Evolutionary conservation across 2,888 invertebrate genomes (phyloP), one percentile per base, ranked within the genome.

Genomic region (Cabera pusaria): DNA sequence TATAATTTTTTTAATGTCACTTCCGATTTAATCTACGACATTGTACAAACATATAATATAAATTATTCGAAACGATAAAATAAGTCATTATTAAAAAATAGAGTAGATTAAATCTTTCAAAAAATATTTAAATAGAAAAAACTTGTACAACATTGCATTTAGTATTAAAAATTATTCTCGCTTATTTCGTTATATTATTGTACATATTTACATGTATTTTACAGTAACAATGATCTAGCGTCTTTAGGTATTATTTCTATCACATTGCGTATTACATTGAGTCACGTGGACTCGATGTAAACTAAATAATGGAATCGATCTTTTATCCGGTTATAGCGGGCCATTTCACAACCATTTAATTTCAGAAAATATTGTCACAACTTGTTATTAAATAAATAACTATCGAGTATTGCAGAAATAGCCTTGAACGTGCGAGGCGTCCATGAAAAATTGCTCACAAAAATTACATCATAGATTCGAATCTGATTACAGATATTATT

Each of bases 171-270:
- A 54, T 60, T 79, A 81, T 77, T 71, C 64, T 85, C 57, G 80
- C 77, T 83, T 84, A 83, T 65, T 74, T 57, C 69, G 72, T 83
- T 81, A 78, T 72, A 66, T 66, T 85, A 86, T 85, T 79, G 84
- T 88, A 87, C 87, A 88, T 88, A 87, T 87, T 85, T 87, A 88
- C 87, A 86, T 74, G 82, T 83, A 84, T 77, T 79, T 81, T 82
- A 86, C 86, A 88, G 79, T 85, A 85, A 87, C 86, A 87, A 87
- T 85, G 86, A 84, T 84, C 82, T 86, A 86, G 85, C 86, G 73
- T 86, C 84, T 85, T 81, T 82, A 86, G 85, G 85, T 86, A 86
- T 84, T 83, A 67, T 79, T 73, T 86, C 81, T 87, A 88, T 87
- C 87, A 87, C 87, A 87, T 82, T 82, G 81, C 72, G 65, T 72